Percentiles rank a stretch among this genome's conserved stretches.
These are phyloP conservation scores for Pachyseris speciosa DNA, from an alignment of 64 coral and sea anemone genomes.

Conservation along the genomic window DNA sequence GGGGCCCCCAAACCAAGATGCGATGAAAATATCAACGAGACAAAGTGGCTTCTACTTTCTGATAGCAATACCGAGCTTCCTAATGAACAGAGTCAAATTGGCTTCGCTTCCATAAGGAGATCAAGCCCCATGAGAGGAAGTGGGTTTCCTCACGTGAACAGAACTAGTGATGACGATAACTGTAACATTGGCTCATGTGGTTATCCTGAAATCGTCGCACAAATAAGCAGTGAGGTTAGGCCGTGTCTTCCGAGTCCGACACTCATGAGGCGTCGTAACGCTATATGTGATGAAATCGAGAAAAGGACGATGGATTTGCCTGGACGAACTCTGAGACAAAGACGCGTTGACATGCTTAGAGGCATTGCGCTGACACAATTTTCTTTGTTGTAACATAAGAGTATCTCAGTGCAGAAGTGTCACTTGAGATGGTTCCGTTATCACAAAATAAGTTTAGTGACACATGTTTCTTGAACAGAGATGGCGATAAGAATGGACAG, in stretches of 20 bases:
- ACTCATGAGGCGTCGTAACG: constrained; percentile 32
- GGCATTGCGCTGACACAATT: background rate
- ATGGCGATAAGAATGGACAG: no score
- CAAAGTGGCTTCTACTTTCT: constrained; percentile 13
- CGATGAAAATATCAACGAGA: no score
- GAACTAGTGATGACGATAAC: background rate
- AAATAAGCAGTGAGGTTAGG: background rate
- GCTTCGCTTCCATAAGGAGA: background rate
- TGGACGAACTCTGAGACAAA: constrained; percentile 35
- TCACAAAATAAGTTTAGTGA: background rate
- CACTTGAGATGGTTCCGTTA: background rate
- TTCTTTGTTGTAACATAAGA: background rate
- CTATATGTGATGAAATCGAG: constrained; percentile 30
- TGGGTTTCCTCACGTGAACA: background rate
- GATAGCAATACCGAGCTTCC: background rate
- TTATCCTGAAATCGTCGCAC: background rate
- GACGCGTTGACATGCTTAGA: constrained; percentile 45
- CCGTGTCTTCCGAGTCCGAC: constrained; percentile 23
- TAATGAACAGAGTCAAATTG: background rate
- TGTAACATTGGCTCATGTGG: background rate
- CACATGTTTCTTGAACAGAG: no score
- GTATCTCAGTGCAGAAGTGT: background rate
- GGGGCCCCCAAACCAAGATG: background rate
- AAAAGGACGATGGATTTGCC: constrained; percentile 6
- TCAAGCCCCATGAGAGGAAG: background rate